Percentiles rank a stretch among this genome's conserved stretches.
Conservation (phyloP, 1,140 invertebrate species). For the Drosophila lacteicornis region DNA sequence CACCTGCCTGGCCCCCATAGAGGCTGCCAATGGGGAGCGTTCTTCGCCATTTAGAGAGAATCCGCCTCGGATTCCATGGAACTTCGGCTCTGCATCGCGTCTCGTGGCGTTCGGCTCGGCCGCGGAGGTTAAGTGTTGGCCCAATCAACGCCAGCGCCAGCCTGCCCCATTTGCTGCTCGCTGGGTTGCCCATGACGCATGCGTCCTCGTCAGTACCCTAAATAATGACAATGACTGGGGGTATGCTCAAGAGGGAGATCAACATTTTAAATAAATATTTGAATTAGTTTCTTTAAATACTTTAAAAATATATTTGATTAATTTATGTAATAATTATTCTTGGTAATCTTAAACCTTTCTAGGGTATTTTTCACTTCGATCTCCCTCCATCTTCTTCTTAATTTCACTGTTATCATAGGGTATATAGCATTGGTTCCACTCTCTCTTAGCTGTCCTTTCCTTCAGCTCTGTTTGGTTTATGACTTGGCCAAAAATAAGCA, state of each 20-base stretch:
- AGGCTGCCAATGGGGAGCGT: slow-evolving; percentile 64
- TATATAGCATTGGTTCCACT: slow-evolving; percentile 5
- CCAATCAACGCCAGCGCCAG: slow-evolving; percentile 69
- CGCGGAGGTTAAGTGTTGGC: slow-evolving; percentile 72
- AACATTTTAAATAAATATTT: neutral
- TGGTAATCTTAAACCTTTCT: no score
- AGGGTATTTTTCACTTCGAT: slow-evolving; percentile 1
- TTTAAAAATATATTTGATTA: no score
- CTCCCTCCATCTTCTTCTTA: neutral
- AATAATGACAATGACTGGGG: neutral
- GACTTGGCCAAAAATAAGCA: slow-evolving; percentile 71
- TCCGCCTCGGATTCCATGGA: slow-evolving; percentile 19
- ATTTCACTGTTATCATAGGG: slow-evolving; percentile 15
- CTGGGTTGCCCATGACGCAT: slow-evolving; percentile 66
- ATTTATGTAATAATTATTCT: no score
- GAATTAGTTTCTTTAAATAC: no score
- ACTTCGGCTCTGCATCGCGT: slow-evolving; percentile 26
- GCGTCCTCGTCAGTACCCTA: slow-evolving; percentile 38
- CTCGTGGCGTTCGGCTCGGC: slow-evolving; percentile 40
- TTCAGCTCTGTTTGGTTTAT: slow-evolving; percentile 66
- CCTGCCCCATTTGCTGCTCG: slow-evolving; percentile 63
- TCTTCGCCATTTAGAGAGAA: slow-evolving; percentile 10
- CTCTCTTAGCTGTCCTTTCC: slow-evolving; percentile 7
- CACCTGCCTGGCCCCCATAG: no score
- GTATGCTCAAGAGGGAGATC: neutral